These are phyloP conservation scores for Heliangelus exortis DNA, from an alignment of 2,797 vertebrate species.

Conservation along the genomic window DNA sequence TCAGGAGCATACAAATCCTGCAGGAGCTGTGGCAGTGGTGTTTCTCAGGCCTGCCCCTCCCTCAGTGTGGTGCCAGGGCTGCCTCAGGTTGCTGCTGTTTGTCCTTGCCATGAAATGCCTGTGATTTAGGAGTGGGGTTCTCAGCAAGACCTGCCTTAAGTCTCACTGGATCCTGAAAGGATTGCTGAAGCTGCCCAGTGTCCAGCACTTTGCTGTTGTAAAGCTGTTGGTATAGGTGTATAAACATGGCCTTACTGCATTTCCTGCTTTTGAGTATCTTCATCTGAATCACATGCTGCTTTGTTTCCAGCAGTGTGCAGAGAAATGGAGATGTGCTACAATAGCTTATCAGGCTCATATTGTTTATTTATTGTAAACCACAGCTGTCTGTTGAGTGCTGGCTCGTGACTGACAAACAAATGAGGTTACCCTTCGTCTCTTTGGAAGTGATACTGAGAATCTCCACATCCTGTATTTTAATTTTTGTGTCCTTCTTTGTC, in stretches of 20 bases:
- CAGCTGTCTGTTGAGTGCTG: slow-evolving; percentile 57
- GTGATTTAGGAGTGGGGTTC: background rate
- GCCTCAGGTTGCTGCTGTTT: too few relatives aligned
- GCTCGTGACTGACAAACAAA: slow-evolving; percentile 51
- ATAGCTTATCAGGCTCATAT: slow-evolving; percentile 35
- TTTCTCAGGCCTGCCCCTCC: fast-evolving
- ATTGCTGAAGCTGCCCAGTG: background rate
- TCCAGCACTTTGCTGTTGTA: background rate
- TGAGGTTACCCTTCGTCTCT: slow-evolving; percentile 44
- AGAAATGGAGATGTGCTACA: slow-evolving; percentile 19
- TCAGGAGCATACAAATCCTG: fast-evolving
- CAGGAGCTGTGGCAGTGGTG: background rate
- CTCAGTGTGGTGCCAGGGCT: background rate
- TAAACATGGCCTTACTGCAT: fast-evolving
- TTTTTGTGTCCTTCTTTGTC: slow-evolving; percentile 79
- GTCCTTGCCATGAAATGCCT: background rate
- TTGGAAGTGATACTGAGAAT: slow-evolving; percentile 52
- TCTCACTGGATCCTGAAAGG: background rate
- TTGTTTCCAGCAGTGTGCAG: slow-evolving; percentile 32
- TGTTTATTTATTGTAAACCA: slow-evolving; percentile 51
- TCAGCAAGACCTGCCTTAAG: background rate
- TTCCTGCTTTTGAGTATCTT: background rate
- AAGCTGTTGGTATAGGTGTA: background rate
- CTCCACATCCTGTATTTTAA: background rate
- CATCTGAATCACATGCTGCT: background rate